Conservation (phyloP, 2,113 vertebrate genomes). For the Salvelinus namaycush region DNA sequence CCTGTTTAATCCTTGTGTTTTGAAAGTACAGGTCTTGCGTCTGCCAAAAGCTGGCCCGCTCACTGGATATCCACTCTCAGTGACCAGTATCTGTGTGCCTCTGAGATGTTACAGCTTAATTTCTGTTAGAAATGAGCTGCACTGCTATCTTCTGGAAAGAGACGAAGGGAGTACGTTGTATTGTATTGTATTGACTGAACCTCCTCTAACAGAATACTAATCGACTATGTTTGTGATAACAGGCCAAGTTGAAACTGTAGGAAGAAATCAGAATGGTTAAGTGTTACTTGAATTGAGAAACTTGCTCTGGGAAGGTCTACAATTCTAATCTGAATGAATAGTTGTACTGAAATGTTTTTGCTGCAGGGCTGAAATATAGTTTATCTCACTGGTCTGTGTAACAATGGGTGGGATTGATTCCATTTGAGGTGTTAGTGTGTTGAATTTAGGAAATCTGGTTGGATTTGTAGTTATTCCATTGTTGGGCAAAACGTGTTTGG, state of each 20-base stretch:
- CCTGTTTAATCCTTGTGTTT: background rate
- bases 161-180: no score
- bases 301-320: background rate
- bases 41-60: background rate
- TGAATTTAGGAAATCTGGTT: constrained; percentile 13
- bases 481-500: background rate
- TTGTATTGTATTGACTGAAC: background rate
- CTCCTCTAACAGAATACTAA: no score
- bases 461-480: constrained; percentile 2
- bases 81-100: background rate
- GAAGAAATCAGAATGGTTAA: background rate
- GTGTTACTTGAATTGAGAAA: background rate
- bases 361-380: background rate
- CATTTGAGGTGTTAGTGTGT: background rate
- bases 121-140: background rate
- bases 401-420: background rate
- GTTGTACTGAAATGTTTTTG: background rate
- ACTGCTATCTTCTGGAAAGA: background rate
- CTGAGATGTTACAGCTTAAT: background rate
- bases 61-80: background rate
- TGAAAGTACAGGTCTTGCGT: background rate
- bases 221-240: no score
- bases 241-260: no score
- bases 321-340: background rate
- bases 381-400: background rate